Evolutionary conservation across 2,797 vertebrate genomes (phyloP), one percentile per base, ranked within the genome.

Genomic region (Eulemur rubriventer): DNA sequence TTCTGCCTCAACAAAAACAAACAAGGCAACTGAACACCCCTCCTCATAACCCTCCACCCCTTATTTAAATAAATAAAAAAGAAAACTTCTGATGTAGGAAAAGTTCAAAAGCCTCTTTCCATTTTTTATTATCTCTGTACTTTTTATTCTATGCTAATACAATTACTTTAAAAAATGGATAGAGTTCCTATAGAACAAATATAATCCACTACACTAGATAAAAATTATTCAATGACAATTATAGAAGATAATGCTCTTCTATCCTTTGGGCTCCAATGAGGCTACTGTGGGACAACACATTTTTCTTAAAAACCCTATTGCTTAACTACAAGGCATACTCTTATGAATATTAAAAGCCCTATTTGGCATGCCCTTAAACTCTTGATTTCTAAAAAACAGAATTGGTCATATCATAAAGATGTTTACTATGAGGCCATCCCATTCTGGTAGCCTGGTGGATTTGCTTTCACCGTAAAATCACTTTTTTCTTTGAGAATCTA

Each of bases 401-500:
- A 55, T 43, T 18, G 67, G 55, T 75, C 38, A 84, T 75, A 14
- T 59, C 1, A 41, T 20, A 8, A 18, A 61, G 16, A 70, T 0
- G 0, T 76, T 93, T 89, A 63, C 4, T 6, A 72, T 55, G 61
- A 82, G 35, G 28, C 30, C 33, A 59, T 72, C 12, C 2, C 79
- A 41, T 67, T 87, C 72, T 48, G 5, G 46, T 50, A 82, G 28
- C 8, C 2, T 20, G 30, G 2, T 30, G 2, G 17, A 75, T 88
- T 75, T 81, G 14, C 2, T 67, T 7, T 84, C 75, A 18, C n/a
- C 30, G 26, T 90, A 48, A 63, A 92, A 48, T 38, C n/a, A 67
- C 84, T 65, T 93, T 18, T 84, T 48, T 73, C 12, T 95, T 86
- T 75, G 72, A 96, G 22, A 80, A 89, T 67, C 48, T 78, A 91